Conservation (phyloP, 1,140 invertebrate species). For the Temnothorax longispinosus region DNA sequence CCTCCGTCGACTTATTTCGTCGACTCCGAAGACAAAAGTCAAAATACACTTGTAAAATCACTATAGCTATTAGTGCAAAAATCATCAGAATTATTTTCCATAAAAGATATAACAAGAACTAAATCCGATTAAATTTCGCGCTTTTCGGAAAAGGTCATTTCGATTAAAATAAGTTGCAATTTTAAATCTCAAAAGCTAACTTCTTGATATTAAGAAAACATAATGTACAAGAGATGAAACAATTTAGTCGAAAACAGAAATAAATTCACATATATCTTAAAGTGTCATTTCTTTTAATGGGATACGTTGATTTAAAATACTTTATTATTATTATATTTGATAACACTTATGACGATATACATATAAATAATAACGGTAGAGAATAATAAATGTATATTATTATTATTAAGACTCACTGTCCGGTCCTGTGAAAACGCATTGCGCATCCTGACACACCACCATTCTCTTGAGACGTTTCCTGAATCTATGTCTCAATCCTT, state of each 20-base stretch:
- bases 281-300: not conserved
- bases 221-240: not conserved
- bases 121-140: not conserved
- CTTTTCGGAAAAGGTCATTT: too few relatives aligned
- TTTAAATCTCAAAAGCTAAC: not conserved
- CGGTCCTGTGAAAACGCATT: constrained; percentile 47
- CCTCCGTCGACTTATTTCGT: constrained; percentile 10
- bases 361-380: not conserved
- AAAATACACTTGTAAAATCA: not conserved
- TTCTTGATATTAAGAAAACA: not conserved
- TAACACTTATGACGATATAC: not conserved
- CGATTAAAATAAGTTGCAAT: not conserved
- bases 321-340: constrained; percentile 39
- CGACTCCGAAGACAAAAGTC: not conserved
- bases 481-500: constrained; percentile 82
- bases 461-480: constrained; percentile 82
- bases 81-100: not conserved
- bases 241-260: not conserved
- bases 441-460: constrained; percentile 79
- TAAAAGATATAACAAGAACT: not conserved
- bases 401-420: not conserved
- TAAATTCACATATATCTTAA: not conserved
- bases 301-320: not conserved
- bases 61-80: not conserved
- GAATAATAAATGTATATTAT: not conserved